Evolutionary conservation across 2,113 vertebrate genomes (phyloP).

Genomic region (Pituophis catenifer): DNA sequence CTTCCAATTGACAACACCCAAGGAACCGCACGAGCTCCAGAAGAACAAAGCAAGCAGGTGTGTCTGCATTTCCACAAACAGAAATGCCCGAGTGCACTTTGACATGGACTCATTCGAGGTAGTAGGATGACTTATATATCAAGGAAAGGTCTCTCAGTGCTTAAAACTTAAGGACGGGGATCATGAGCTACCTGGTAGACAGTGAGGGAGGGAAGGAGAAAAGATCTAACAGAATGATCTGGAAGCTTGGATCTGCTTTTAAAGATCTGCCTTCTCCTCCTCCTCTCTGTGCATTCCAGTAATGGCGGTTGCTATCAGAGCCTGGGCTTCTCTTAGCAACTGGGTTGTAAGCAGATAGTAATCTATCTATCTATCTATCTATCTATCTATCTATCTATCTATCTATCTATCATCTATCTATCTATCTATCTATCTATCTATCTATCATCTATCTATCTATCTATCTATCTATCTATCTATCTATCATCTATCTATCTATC

Average conservation of each 20-base stretch:
- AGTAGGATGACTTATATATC: not conserved
- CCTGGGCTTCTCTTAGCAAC: constrained; percentile 51
- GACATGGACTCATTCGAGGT: rapidly evolving
- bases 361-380: too few relatives aligned
- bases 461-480: too few relatives aligned
- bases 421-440: too few relatives aligned
- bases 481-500: too few relatives aligned
- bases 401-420: too few relatives aligned
- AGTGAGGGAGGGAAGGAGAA: not conserved
- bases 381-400: too few relatives aligned
- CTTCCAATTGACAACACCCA: constrained; percentile 13
- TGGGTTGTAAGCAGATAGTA: not conserved
- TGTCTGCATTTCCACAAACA: too few relatives aligned
- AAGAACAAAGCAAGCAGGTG: not conserved
- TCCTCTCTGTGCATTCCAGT: not conserved
- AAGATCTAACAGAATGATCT: rapidly evolving
- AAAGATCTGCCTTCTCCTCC: rapidly evolving
- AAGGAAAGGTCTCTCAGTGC: rapidly evolving
- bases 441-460: too few relatives aligned
- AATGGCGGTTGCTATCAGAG: constrained; percentile 69
- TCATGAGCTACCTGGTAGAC: not conserved
- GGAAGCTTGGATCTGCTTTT: rapidly evolving
- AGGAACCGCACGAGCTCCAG: not conserved
- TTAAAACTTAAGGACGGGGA: rapidly evolving
- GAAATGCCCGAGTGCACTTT: too few relatives aligned